phyloP scores from a whole-genome alignment of 2,888 invertebrate genomes.

The Sinodicranocentrus sp. region DNA sequence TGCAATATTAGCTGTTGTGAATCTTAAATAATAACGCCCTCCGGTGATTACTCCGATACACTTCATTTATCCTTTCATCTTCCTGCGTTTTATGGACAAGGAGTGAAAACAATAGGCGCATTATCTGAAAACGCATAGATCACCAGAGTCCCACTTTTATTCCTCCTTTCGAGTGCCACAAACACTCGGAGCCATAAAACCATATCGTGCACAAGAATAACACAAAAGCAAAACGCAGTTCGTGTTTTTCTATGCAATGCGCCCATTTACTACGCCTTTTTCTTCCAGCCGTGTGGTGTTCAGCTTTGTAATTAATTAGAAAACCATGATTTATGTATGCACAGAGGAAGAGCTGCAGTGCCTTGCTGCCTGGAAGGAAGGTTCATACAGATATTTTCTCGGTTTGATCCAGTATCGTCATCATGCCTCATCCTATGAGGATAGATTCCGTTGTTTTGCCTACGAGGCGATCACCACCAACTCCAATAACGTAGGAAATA shows the following conservation, averaged over 20 bases:
- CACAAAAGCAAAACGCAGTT: too few relatives aligned
- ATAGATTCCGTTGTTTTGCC: conserved; percentile 96
- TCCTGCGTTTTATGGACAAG: conserved; percentile 15
- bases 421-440: conserved; percentile 88
- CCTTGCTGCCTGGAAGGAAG: conserved; percentile 95
- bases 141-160: conserved; percentile 30
- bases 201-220: conserved; percentile 27
- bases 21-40: conserved; percentile 34
- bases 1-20: background rate
- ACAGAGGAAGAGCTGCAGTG: conserved; percentile 94
- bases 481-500: conserved; percentile 73
- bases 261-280: conserved; percentile 44
- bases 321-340: conserved; percentile 61
- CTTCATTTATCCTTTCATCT: conserved; percentile 21
- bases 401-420: conserved; percentile 93
- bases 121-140: conserved; percentile 59
- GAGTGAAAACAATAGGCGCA: conserved; percentile 36
- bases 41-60: conserved; percentile 38
- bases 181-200: conserved; percentile 56
- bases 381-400: conserved; percentile 92
- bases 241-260: too few relatives aligned
- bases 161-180: conserved; percentile 43
- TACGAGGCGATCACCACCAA: conserved; percentile 84
- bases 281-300: conserved; percentile 32
- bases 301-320: conserved; percentile 50